Conservation (phyloP, 2,888 invertebrate genomes). For the Andricus quercusramuli region DNA sequence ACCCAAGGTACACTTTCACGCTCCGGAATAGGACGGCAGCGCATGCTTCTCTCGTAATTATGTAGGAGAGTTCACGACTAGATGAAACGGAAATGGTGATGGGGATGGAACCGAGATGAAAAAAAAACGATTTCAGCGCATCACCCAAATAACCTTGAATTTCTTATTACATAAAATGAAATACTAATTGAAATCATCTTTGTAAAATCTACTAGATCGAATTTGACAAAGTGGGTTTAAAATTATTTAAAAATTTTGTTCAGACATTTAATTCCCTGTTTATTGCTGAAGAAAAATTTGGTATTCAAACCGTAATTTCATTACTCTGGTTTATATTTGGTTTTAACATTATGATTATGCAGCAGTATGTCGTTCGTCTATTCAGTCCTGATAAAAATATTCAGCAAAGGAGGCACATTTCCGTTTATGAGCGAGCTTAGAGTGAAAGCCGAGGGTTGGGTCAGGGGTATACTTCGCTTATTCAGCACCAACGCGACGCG, state of each 20-base stretch:
- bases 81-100: slow-evolving; percentile 53
- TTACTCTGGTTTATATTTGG: background rate
- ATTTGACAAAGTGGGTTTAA: background rate
- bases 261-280: background rate
- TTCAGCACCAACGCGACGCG: slow-evolving; percentile 25
- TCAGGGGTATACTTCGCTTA: slow-evolving; percentile 21
- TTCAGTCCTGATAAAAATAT: slow-evolving; percentile 27
- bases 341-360: slow-evolving; percentile 18
- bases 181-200: background rate
- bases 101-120: background rate
- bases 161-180: background rate
- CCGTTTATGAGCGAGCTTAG: slow-evolving; percentile 23
- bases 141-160: background rate
- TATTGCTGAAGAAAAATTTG: too few species aligned
- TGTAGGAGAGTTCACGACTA: slow-evolving; percentile 55
- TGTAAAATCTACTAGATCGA: background rate
- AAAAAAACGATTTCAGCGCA: background rate
- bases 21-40: slow-evolving; percentile 42
- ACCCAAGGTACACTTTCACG: background rate
- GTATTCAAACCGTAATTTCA: background rate
- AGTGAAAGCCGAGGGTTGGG: slow-evolving; percentile 17
- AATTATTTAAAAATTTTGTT: background rate
- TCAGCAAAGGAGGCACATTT: slow-evolving; percentile 29
- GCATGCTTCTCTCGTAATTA: slow-evolving; percentile 61
- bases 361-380: slow-evolving; percentile 16